phyloP scores from a whole-genome alignment of 1,140 invertebrate genomes.

The Drosophila virilis region DNA sequence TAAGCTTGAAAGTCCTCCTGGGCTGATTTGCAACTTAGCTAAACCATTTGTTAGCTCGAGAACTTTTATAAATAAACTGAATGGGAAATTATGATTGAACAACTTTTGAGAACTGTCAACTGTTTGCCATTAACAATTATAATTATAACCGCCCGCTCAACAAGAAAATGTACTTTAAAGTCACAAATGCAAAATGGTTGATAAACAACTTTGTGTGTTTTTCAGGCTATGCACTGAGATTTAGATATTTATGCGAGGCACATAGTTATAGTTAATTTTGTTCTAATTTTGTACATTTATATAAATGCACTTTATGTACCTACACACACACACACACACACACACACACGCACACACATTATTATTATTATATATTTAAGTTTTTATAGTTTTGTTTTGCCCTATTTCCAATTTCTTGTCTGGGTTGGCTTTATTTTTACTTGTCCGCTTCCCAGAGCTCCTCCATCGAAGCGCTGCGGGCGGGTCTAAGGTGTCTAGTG shows the following conservation, averaged over 20 bases:
- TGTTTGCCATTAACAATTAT: no score
- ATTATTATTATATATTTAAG: background rate
- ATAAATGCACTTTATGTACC: conserved; percentile 14
- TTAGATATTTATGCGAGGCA: conserved; percentile 23
- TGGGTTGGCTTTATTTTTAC: background rate
- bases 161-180: background rate
- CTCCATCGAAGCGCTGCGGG: background rate
- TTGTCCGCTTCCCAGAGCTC: conserved; percentile 6
- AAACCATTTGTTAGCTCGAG: no score
- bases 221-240: background rate
- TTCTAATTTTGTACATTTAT: conserved; percentile 8
- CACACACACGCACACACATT: background rate
- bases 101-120: no score
- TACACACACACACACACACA: background rate
- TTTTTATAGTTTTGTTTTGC: conserved; percentile 6
- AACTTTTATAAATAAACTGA: no score
- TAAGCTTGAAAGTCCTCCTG: no score
- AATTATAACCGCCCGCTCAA: no score
- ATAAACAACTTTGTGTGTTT: background rate
- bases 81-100: no score
- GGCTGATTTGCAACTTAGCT: no score
- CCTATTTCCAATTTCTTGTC: conserved; percentile 9
- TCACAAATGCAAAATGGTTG: background rate
- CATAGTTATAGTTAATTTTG: conserved; percentile 8
- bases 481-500: background rate